Conservation (phyloP, 2,888 invertebrate genomes). For the Nephrotoma guestfalica region DNA sequence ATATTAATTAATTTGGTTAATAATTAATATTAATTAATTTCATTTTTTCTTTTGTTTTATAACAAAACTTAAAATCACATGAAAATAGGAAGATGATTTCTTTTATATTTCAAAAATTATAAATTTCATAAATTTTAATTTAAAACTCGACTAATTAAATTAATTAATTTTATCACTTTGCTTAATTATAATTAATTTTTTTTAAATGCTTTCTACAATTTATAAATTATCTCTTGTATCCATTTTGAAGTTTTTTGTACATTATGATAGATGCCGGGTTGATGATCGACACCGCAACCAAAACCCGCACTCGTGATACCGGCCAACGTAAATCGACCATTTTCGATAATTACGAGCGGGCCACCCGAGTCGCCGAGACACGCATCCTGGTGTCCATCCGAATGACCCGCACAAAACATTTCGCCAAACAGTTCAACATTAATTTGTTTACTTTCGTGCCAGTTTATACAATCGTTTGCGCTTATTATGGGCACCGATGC, state of each 20-base stretch:
- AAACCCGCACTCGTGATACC: slow-evolving; percentile 79
- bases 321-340: slow-evolving; percentile 57
- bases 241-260: slow-evolving; percentile 54
- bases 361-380: slow-evolving; percentile 74
- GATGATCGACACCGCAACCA: slow-evolving; percentile 72
- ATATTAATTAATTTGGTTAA: background rate
- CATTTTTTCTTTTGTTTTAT: background rate
- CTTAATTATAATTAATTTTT: background rate
- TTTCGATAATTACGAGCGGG: slow-evolving; percentile 53
- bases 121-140: background rate
- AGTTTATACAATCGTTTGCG: slow-evolving; percentile 56
- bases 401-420: slow-evolving; percentile 77
- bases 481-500: slow-evolving; percentile 69
- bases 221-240: slow-evolving; percentile 43
- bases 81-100: background rate
- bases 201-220: background rate
- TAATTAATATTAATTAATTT: background rate
- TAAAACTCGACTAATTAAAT: background rate
- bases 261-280: slow-evolving; percentile 77
- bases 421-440: slow-evolving; percentile 57
- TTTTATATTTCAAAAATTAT: background rate
- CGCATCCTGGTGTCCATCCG: slow-evolving; percentile 68
- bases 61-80: background rate
- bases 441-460: slow-evolving; percentile 71
- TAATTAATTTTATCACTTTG: background rate